These are phyloP conservation scores for Bolborhynchus lineola DNA, from an alignment of 2,113 vertebrate species.

Conservation along the genomic window DNA sequence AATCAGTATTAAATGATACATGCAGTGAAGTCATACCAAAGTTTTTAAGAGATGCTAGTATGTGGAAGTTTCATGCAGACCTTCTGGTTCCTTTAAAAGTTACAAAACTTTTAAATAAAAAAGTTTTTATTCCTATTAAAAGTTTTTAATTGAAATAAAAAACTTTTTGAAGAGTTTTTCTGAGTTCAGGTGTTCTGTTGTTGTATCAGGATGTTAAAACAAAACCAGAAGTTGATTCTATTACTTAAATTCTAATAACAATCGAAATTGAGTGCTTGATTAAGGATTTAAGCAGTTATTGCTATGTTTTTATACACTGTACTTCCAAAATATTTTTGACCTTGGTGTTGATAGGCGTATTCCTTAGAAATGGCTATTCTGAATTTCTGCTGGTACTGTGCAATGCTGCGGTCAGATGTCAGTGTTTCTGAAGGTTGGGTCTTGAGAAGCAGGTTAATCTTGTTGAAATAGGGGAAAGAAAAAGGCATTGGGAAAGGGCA, in stretches of 20 bases:
- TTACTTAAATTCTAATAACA: not conserved
- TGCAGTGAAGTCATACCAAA: not conserved
- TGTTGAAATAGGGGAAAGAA: not conserved
- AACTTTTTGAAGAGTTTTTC: not conserved
- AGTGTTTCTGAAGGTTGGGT: not conserved
- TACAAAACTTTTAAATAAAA: not conserved
- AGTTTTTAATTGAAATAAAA: not conserved
- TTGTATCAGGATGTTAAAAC: not conserved
- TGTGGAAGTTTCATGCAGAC: not conserved
- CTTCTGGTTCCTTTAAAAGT: not conserved
- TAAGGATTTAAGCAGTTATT: not conserved
- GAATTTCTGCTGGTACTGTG: not conserved
- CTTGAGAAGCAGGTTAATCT: not conserved
- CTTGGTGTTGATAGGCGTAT: not conserved
- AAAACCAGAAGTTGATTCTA: not conserved
- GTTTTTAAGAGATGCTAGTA: not conserved
- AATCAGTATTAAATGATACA: not conserved
- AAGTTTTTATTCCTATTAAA: not conserved
- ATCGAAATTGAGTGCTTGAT: not conserved
- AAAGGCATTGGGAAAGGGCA: not conserved
- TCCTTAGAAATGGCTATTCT: not conserved
- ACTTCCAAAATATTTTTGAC: not conserved
- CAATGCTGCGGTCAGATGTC: not conserved
- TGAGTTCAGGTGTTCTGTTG: not conserved
- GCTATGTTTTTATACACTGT: not conserved